Evolutionary conservation across 2,888 invertebrate species (phyloP).

Genomic region (Sinohyriopsis cumingii): DNA sequence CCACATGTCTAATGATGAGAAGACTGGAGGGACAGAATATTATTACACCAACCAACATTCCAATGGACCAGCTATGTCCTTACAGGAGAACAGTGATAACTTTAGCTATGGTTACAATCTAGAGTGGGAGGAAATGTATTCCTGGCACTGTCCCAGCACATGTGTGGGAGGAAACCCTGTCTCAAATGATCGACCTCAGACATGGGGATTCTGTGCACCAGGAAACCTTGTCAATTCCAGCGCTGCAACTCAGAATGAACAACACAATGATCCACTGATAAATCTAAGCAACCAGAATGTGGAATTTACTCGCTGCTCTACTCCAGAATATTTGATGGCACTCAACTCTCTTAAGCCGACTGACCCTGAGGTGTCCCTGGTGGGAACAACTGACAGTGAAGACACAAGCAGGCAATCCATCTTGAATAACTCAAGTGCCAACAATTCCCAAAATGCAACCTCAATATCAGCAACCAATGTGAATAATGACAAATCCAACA

Average conservation of each 20-base stretch:
- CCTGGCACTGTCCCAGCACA: constrained; percentile 10
- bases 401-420: constrained; percentile 8
- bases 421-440: constrained; percentile 1
- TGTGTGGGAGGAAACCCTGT: constrained; percentile 1
- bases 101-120: constrained; percentile 15
- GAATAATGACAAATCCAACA: too few relatives aligned
- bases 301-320: constrained; percentile 45
- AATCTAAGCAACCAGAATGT: constrained; percentile 14
- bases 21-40: constrained; percentile 13
- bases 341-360: constrained; percentile 35
- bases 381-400: constrained; percentile 6
- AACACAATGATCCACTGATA: constrained; percentile 22
- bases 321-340: constrained; percentile 45
- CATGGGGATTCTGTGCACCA: too few relatives aligned
- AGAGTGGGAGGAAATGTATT: constrained; percentile 12
- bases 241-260: constrained; percentile 3
- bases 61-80: constrained; percentile 32
- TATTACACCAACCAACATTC: constrained; percentile 22
- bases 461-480: too few relatives aligned
- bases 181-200: not conserved
- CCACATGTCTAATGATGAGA: constrained; percentile 7
- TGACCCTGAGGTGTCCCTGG: constrained; percentile 28
- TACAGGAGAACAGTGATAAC: constrained; percentile 30
- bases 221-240: not conserved
- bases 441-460: not conserved